A percentile compares a stretch with the other conserved stretches of the same genome.
Conservation (phyloP, 2,113 vertebrate species). For the Parotia lawesii region DNA sequence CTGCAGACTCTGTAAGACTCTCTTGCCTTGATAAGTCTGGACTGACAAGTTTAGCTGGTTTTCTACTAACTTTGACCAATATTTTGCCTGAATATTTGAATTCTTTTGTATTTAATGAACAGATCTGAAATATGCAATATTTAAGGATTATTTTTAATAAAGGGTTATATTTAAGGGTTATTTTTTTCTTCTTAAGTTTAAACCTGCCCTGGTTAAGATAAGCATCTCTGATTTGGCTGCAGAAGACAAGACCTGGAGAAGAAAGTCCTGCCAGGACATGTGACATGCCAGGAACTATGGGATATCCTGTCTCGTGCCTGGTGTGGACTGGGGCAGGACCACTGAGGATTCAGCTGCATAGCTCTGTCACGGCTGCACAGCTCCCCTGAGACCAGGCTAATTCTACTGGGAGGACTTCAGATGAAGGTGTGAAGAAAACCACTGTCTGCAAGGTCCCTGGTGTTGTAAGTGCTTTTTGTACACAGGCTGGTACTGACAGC, state of each 20-base stretch:
- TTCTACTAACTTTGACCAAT: background rate
- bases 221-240: background rate
- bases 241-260: background rate
- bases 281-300: background rate
- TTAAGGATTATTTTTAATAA: background rate
- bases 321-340: background rate
- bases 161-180: background rate
- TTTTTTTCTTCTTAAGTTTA: background rate
- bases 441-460: background rate
- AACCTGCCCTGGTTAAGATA: background rate
- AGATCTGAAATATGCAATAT: background rate
- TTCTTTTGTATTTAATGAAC: background rate
- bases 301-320: rapidly evolving
- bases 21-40: background rate
- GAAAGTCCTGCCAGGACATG: background rate
- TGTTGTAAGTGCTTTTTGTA: background rate
- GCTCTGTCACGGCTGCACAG: background rate
- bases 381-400: background rate
- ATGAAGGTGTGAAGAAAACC: background rate
- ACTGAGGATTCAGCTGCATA: background rate
- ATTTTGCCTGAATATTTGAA: background rate
- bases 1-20: background rate
- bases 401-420: background rate
- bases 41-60: background rate
- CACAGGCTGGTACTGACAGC: background rate